These are phyloP conservation scores for Oryzias javanicus DNA, from an alignment of 2,113 vertebrate genomes.

Conservation along the genomic window DNA sequence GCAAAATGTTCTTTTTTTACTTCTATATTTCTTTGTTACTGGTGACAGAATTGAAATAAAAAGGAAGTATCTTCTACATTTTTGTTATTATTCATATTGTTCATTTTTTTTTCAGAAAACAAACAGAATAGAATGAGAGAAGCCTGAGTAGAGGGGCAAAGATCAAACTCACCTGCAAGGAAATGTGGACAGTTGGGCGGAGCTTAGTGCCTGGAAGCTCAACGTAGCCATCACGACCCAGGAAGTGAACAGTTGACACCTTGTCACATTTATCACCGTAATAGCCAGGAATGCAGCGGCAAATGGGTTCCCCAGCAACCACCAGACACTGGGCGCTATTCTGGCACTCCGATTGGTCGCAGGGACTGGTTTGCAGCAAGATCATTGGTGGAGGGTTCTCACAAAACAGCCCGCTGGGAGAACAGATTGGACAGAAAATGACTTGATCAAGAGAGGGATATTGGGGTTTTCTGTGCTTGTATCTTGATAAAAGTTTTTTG, in stretches of 20 bases:
- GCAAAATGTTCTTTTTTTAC: neutral
- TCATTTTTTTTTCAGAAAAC: neutral
- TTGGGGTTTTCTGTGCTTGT: conserved; percentile 11
- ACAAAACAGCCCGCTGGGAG: conserved; percentile 88
- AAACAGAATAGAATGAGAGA: neutral
- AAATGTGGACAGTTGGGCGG: conserved; percentile 90
- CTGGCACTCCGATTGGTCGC: conserved; percentile 94
- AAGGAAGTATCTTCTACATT: neutral
- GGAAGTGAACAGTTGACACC: conserved; percentile 92
- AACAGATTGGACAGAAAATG: conserved; percentile 8
- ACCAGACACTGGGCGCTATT: conserved; percentile 91
- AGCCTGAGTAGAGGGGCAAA: conserved; percentile 2
- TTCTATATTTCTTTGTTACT: neutral
- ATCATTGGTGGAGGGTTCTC: conserved; percentile 96
- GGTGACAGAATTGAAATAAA: no score
- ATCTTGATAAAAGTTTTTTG: conserved; percentile 14
- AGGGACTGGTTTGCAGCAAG: conserved; percentile 95
- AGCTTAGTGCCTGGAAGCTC: conserved; percentile 86
- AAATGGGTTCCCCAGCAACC: conserved; percentile 86
- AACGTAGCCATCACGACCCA: conserved; percentile 90
- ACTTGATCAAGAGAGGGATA: conserved; percentile 30
- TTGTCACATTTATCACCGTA: conserved; percentile 92
- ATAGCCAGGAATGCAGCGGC: conserved; percentile 91
- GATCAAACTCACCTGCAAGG: conserved; percentile 84
- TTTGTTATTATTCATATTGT: neutral